Evolutionary conservation across 2,113 vertebrate genomes (phyloP).

Genomic region (Neogobius melanostomus): DNA sequence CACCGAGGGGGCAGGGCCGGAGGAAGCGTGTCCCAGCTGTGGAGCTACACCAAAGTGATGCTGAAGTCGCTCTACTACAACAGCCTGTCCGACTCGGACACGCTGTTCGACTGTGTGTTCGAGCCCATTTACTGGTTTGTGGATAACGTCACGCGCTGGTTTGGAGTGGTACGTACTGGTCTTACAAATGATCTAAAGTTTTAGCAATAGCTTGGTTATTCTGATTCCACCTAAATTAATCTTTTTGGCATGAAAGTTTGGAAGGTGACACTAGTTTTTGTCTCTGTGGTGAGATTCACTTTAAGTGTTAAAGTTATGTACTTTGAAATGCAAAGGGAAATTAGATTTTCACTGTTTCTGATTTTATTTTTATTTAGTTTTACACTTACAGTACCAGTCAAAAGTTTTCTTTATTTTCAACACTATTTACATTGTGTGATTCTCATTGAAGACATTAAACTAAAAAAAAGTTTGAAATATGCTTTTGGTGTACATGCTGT

Average conservation of each 20-base stretch:
- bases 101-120: slow-evolving; percentile 88
- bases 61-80: slow-evolving; percentile 88
- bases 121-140: slow-evolving; percentile 97
- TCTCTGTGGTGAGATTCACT: too few species aligned
- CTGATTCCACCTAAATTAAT: neutral
- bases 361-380: too few species aligned
- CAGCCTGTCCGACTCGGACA: slow-evolving; percentile 85
- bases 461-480: too few species aligned
- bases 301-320: too few species aligned
- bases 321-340: too few species aligned
- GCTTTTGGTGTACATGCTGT: too few species aligned
- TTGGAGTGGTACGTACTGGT: slow-evolving; percentile 87
- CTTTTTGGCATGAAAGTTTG: neutral
- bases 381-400: too few species aligned
- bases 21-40: slow-evolving; percentile 71
- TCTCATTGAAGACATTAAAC: too few species aligned
- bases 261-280: too few species aligned
- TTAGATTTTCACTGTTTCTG: too few species aligned
- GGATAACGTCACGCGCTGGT: slow-evolving; percentile 94
- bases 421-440: too few species aligned
- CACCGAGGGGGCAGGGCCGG: slow-evolving; percentile 24
- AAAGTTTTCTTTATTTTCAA: too few species aligned
- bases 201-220: neutral
- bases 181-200: neutral
- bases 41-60: slow-evolving; percentile 85